phyloP scores from a whole-genome alignment of 2,797 vertebrate genomes.

The Sebastes steindachneri region DNA sequence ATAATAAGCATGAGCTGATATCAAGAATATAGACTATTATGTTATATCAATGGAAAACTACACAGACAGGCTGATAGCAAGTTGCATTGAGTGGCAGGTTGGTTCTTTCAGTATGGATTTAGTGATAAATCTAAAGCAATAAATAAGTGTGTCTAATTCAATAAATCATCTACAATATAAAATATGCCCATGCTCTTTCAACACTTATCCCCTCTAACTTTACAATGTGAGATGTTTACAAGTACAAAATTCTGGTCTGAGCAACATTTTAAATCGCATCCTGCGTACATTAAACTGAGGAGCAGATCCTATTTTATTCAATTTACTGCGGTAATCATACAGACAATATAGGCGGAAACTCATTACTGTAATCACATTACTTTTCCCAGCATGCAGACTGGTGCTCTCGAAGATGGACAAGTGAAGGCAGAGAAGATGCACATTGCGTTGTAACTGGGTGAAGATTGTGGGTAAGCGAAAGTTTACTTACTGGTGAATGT shows the following conservation, averaged over 20 bases:
- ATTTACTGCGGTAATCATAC: background rate
- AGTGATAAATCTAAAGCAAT: background rate
- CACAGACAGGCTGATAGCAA: background rate
- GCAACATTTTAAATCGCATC: background rate
- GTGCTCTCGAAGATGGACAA: background rate
- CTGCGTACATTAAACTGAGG: background rate
- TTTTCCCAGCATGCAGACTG: background rate
- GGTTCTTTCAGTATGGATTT: background rate
- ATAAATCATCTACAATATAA: background rate
- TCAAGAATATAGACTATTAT: background rate
- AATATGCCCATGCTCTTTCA: background rate
- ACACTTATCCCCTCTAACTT: background rate
- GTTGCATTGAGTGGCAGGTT: background rate
- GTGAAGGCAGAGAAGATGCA: background rate
- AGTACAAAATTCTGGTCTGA: background rate
- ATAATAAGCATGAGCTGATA: background rate
- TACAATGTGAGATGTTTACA: background rate
- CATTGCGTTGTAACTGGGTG: no score
- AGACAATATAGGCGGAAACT: background rate
- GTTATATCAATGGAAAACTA: background rate
- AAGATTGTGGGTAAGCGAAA: background rate
- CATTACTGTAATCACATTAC: slow-evolving; percentile 22
- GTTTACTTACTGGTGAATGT: slow-evolving; percentile 96
- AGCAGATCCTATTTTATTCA: background rate
- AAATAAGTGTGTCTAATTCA: background rate